Conservation (phyloP, 2,113 vertebrate genomes). For the Tapirus terrestris region DNA sequence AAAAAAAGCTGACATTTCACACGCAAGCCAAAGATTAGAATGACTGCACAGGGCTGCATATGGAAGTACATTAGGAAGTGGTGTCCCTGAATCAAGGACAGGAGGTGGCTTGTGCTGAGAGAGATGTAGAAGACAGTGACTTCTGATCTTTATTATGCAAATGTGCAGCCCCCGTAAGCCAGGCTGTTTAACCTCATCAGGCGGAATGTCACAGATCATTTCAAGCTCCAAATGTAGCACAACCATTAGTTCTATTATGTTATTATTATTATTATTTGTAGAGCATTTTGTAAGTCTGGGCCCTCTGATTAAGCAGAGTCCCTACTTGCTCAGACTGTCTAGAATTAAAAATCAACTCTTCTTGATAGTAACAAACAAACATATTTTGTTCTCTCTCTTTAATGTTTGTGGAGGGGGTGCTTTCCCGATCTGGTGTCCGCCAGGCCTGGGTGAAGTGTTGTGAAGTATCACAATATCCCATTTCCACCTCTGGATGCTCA, state of each 20-base stretch:
- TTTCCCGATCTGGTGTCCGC: background rate
- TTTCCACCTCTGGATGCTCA: too few species aligned
- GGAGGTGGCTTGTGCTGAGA: background rate
- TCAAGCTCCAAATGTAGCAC: slow-evolving; percentile 16
- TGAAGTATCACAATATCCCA: background rate
- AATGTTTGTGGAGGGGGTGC: background rate
- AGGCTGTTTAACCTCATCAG: slow-evolving; percentile 78
- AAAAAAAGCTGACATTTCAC: slow-evolving; percentile 72
- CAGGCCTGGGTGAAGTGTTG: background rate
- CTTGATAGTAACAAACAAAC: background rate
- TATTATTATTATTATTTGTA: slow-evolving; percentile 68
- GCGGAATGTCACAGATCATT: slow-evolving; percentile 56
- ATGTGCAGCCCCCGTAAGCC: background rate
- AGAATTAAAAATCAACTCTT: background rate
- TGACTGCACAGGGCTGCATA: slow-evolving; percentile 34
- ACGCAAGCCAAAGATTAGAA: slow-evolving; percentile 85
- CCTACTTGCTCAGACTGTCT: background rate
- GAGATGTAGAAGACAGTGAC: slow-evolving; percentile 53
- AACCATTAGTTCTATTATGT: background rate
- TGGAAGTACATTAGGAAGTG: slow-evolving; percentile 63
- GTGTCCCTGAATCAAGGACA: slow-evolving; percentile 78
- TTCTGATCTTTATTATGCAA: slow-evolving; percentile 79
- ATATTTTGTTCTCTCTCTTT: background rate
- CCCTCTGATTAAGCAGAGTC: slow-evolving; percentile 48
- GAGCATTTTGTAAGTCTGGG: slow-evolving; percentile 51